Conservation (phyloP, 2,113 vertebrate species). For the Nothobranchius furzeri region DNA sequence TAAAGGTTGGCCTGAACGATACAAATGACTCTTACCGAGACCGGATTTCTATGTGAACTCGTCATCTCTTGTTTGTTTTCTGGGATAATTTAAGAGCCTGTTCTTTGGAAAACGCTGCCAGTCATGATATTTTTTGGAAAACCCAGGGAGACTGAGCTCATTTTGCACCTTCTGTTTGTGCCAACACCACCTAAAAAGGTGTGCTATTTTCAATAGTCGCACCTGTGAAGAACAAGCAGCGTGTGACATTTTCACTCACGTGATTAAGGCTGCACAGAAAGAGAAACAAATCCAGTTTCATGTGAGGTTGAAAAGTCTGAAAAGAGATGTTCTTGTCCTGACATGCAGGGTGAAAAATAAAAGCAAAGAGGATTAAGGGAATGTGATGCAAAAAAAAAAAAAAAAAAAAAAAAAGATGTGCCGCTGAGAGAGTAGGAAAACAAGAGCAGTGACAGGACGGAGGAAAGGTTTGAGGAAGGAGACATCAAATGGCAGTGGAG, state of each 20-base stretch:
- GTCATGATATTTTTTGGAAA: conserved; percentile 9
- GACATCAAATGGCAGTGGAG: conserved; percentile 46
- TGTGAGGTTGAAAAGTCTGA: conserved; percentile 49
- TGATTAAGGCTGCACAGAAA: conserved; percentile 43
- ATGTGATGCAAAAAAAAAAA: neutral
- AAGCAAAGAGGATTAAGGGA: neutral
- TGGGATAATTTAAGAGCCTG: conserved; percentile 14
- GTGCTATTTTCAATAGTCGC: conserved; percentile 23
- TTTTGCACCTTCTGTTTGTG: conserved; percentile 32
- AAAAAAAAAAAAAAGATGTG: neutral
- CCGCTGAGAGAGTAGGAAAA: conserved; percentile 6
- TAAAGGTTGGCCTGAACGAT: too few species aligned
- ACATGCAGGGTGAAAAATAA: neutral
- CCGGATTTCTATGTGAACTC: too few species aligned
- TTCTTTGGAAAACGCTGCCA: conserved; percentile 7
- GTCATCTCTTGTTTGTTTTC: neutral
- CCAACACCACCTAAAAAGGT: conserved; percentile 19
- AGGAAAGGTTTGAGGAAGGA: conserved; percentile 41
- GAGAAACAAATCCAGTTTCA: conserved; percentile 49
- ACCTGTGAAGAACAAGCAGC: conserved; percentile 23
- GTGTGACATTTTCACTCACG: conserved; percentile 58
- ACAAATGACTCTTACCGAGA: too few species aligned
- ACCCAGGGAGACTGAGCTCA: conserved; percentile 2
- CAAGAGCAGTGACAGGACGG: conserved; percentile 29
- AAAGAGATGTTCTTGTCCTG: conserved; percentile 4